Evolutionary conservation across 2,888 invertebrate genomes (phyloP), one percentile per base, ranked within the genome.

Genomic region (Tenthredo scrophulariae): DNA sequence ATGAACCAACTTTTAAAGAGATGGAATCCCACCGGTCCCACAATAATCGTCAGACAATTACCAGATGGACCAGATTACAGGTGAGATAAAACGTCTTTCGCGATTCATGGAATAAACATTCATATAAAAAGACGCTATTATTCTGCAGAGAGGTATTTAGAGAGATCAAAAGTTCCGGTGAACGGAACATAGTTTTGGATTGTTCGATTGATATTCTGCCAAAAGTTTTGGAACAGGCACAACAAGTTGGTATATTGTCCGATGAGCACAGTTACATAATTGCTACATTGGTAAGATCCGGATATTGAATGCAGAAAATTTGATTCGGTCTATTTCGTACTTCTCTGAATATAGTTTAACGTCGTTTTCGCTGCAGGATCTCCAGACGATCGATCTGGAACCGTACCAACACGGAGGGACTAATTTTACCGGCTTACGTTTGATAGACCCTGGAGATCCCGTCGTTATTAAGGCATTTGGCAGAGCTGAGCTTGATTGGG

Each of bases 171-270:
- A 98, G 97, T 93, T 97, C 97, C 0, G 98, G 97, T 0, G 98
- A 98, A 93, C 97, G 97, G 0, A 97, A 98, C 92, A 97, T 98
- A 88, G 97, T 98, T 6, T 94, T 98, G 85, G 98, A 98, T 93
- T 98, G 98, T 91, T 96, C 97, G 33, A 97, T 97, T 0, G 97
- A 98, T 85, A 96, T 97, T 91, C 97, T 98, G 87, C 96, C 97
- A 90, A 96, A 97, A 89, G 97, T 98, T 33, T 94, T 98, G 85
- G 98, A 98, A 91, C 98, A 98, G 94, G 98, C 98, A 10, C 98
- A 98, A 93, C 98, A 98, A 94, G 97, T 99, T 89, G 98, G 98
- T 87, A 97, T 99, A 97, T 98, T 99, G 97, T 98, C 98, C 87
- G 98, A 98, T 92, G 97, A 98, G 92, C 98, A 98, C 93, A 98